A percentile compares a stretch with the other conserved stretches of the same genome.
phyloP scores from a whole-genome alignment of 2,797 vertebrate genomes.

The Discoglossus pictus region DNA sequence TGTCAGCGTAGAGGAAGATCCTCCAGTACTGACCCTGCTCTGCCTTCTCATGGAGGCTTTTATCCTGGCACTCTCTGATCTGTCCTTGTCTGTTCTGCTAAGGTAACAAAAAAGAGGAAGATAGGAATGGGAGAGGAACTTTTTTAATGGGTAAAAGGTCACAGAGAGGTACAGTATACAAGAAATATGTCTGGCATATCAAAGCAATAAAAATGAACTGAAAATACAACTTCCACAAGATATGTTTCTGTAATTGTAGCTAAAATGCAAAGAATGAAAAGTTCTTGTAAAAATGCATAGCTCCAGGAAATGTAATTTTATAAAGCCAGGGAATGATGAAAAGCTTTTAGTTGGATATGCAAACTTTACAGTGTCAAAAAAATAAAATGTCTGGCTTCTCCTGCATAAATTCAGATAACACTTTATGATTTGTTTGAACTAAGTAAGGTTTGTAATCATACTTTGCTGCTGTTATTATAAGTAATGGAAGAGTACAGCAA shows the following conservation, averaged over 20 bases:
- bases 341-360: not conserved
- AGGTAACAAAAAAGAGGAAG: not conserved
- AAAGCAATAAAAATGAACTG: not conserved
- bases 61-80: slow-evolving; percentile 18
- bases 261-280: not conserved
- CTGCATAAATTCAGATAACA: slow-evolving; percentile 27
- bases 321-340: not conserved
- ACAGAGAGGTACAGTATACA: not conserved
- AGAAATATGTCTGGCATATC: not conserved
- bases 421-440: slow-evolving; percentile 25
- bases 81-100: slow-evolving; percentile 1
- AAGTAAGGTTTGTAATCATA: slow-evolving; percentile 12
- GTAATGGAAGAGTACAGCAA: too few species aligned
- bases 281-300: not conserved
- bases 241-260: not conserved
- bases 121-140: not conserved
- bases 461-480: slow-evolving; percentile 7
- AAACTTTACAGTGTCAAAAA: slow-evolving; percentile 11
- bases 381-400: slow-evolving; percentile 15
- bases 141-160: slow-evolving; percentile 9
- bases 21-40: not conserved
- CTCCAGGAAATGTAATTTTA: not conserved
- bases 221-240: not conserved
- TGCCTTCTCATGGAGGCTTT: slow-evolving; percentile 14
- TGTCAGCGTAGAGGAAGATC: not conserved